Percentiles rank a stretch among this genome's conserved stretches.
Evolutionary conservation across 2,113 vertebrate species (phyloP).

Genomic region (Hyla sarda): DNA sequence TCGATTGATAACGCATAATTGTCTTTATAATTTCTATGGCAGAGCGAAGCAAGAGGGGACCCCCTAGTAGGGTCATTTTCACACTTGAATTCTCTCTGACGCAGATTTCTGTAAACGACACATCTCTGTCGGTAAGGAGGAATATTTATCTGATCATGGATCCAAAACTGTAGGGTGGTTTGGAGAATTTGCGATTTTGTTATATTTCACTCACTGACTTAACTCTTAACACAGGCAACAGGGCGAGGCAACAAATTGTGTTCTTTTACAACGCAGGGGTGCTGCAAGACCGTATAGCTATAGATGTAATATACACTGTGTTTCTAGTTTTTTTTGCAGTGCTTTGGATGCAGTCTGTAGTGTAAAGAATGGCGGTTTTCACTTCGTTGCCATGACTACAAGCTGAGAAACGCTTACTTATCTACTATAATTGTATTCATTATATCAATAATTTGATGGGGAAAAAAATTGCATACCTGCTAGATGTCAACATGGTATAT

Average conservation of each 20-base stretch:
- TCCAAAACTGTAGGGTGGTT: background rate
- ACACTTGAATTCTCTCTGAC: constrained; percentile 23
- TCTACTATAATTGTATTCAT: too few species aligned
- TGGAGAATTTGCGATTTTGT: background rate
- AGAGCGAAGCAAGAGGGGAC: background rate
- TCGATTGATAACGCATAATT: constrained; percentile 43
- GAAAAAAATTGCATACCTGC: too few species aligned
- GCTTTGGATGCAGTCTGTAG: too few species aligned
- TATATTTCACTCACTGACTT: background rate
- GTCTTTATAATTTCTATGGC: constrained; percentile 35
- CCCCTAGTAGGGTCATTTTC: constrained; percentile 36
- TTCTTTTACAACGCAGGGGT: background rate
- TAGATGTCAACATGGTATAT: too few species aligned
- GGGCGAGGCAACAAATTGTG: background rate
- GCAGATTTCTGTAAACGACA: background rate
- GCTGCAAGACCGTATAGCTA: background rate
- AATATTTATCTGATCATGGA: constrained; percentile 1
- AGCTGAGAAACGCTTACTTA: too few species aligned
- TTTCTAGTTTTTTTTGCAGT: background rate
- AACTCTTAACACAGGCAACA: background rate
- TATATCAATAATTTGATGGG: too few species aligned
- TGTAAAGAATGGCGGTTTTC: too few species aligned
- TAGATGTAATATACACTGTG: background rate
- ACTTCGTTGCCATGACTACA: too few species aligned
- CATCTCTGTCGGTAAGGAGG: background rate